Base-by-base conservation (phyloP, 1,140 invertebrate genomes). In the Mamestra configurata region DNA sequence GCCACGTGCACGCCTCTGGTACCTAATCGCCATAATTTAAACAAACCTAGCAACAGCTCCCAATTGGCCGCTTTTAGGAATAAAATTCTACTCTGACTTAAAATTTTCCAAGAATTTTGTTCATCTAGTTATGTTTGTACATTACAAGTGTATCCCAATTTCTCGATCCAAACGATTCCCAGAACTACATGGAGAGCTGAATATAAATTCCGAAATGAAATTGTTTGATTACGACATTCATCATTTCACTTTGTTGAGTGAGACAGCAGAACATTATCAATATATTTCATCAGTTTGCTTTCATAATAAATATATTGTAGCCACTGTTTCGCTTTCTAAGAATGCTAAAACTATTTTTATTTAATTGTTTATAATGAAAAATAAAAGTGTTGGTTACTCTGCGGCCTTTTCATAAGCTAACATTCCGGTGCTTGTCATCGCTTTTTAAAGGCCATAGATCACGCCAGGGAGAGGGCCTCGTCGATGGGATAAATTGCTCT, bases 1-100 rank as follows among this genome's bases (percentile, higher is more conserved):
- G 83, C 88, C 88, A 90, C 88, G 79, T 90, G 89, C 88, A 86
- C 83, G 85, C 87, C 80, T 53, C 80, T n/a, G 80, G 79, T 85
- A 87, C 85, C 86, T 90, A 91, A 91, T 91, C 82, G 89, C 84
- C 81, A 85, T 92, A 92, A 91, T 88, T 89, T 92, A 93, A 93
- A 93, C 91, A 93, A 91, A 92, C 84, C 86, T 66, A 68, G 73
- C 76, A 73, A 84, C 77, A 53, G 75, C 55, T 86, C 85, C 88
- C 88, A 88, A 89, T 90, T 82, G 85, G 85, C 79, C 87, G 84
- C 82, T 86, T 91, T 90, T 90, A 85, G 87, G 85, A 89, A 89
- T 91, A 90, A 90, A 91, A 90, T 89, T 79, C 83, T 86, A 86
- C 86, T 86, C 77, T 84, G 82, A 84, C 87, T 81, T 86, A 86